phyloP scores from a whole-genome alignment of 1,140 invertebrate species.

The Panulirus ornatus region DNA sequence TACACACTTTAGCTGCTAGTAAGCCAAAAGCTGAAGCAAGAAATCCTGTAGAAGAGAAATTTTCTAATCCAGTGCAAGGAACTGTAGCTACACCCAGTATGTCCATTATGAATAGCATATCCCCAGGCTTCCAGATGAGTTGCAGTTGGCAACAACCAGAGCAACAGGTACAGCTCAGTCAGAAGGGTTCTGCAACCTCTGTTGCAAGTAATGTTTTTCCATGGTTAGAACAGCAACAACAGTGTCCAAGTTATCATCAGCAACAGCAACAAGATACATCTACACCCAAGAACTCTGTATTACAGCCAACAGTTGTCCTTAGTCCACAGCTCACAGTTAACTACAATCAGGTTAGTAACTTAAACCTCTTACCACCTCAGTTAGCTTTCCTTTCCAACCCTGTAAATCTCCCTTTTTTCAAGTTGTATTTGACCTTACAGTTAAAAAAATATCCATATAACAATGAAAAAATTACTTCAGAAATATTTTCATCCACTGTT shows the following conservation, averaged over 20 bases:
- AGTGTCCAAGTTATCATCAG: slow-evolving; percentile 45
- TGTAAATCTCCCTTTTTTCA: no score
- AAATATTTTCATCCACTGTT: no score
- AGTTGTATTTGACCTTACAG: no score
- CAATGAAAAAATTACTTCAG: no score
- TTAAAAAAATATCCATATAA: no score
- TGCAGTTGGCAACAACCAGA: slow-evolving; percentile 32
- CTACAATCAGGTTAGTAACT: slow-evolving; percentile 66
- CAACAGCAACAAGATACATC: slow-evolving; percentile 28
- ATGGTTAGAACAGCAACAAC: slow-evolving; percentile 50
- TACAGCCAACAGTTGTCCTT: slow-evolving; percentile 69
- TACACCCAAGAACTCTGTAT: slow-evolving; percentile 25
- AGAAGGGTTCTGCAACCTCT: not conserved
- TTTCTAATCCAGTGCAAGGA: not conserved
- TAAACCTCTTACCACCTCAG: no score
- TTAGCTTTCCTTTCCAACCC: no score
- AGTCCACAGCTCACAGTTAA: slow-evolving; percentile 70
- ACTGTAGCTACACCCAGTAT: slow-evolving; percentile 23
- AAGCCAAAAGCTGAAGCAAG: not conserved
- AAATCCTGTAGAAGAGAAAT: not conserved
- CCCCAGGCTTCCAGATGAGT: slow-evolving; percentile 41
- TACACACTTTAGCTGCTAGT: not conserved
- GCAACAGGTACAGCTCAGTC: slow-evolving; percentile 13
- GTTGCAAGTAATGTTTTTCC: not conserved
- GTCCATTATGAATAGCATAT: slow-evolving; percentile 32